These are phyloP conservation scores for Netelia virgata DNA, from an alignment of 2,888 invertebrate genomes.

Conservation along the genomic window DNA sequence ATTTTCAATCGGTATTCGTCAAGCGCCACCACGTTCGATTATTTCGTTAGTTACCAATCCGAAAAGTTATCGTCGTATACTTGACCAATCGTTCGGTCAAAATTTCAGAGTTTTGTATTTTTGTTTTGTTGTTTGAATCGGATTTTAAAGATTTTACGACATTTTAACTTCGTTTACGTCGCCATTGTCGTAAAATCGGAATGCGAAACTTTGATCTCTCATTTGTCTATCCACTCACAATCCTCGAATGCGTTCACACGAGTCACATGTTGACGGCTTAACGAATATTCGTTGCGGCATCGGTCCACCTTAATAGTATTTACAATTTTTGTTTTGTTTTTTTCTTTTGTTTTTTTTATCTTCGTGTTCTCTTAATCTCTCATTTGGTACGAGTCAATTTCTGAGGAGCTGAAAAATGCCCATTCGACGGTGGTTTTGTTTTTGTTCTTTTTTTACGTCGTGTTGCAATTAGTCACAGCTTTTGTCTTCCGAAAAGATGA, in stretches of 20 bases:
- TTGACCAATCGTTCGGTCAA: conserved; percentile 30
- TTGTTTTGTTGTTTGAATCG: not conserved
- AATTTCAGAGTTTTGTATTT: conserved; percentile 16
- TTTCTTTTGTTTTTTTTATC: not conserved
- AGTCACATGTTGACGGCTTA: conserved; percentile 36
- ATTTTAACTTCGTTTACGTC: conserved; percentile 12
- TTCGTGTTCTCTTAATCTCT: not conserved
- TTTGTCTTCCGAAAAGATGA: conserved; percentile 32
- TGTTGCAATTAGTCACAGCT: conserved; percentile 56
- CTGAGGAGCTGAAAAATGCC: conserved; percentile 38
- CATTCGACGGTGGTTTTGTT: conserved; percentile 11
- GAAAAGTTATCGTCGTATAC: not conserved
- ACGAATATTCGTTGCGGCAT: conserved; percentile 56
- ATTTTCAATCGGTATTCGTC: conserved; percentile 19
- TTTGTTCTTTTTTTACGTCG: conserved; percentile 26
- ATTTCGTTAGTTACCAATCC: conserved; percentile 3
- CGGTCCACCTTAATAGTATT: conserved; percentile 49
- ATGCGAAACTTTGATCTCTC: conserved; percentile 13
- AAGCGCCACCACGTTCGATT: conserved; percentile 38
- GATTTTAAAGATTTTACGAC: conserved; percentile 22
- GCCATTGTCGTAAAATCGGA: conserved; percentile 13
- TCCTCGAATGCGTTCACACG: conserved; percentile 25
- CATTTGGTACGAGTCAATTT: conserved; percentile 30
- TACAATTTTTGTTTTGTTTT: conserved; percentile 4
- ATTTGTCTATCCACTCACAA: conserved; percentile 1